Base-by-base conservation (phyloP, 1,140 invertebrate genomes). In the Drosophila repleta region DNA sequence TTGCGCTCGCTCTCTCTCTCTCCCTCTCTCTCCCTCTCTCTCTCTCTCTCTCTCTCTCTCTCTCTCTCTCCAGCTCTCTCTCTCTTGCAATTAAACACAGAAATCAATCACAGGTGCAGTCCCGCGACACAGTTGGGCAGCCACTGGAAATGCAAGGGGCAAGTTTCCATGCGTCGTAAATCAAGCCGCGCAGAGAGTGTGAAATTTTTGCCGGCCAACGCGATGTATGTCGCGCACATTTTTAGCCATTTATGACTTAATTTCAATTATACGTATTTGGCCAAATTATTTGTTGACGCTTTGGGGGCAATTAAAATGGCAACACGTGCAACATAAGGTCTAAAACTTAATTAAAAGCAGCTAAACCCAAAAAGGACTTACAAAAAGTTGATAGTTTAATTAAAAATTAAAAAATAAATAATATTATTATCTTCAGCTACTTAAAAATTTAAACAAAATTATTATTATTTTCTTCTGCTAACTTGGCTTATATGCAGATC, bases 241-340 rank as follows among this genome's bases (percentile, higher is more conserved):
- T 85, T 78, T 79, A 76, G 68, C 82, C 83, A 85, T 85, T 85
- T 85, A 85, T 85, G 82, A 88, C 83, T 88, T 85, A 87, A 85
- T 85, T 88, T 85, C 82, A 85, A 85, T 85, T 87, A 85, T 57
- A 66, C 82, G 64, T 73, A 88, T 85, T 82, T 85, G 83, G 83
- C 74, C 63, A 82, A 85, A 85, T 79, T 85, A 88, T 85, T 88
- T 85, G 83, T 82, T 82, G 75, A 60, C 82, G 82, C 82, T 88
- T 82, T 75, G 60, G 61, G 66, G 68, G 63, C 79, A 88, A 85
- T 85, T 85, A 88, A 85, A 87, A 82, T 87, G 78, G 64, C 79
- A 72, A 82, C 82, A 82, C 82, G 83, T 85, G 78, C 82, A 85
- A 41, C 45, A 35, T 51, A 65, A 56, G n/a, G n/a, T n/a, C n/a